Percentiles rank a stretch among this genome's conserved stretches.
Evolutionary conservation across 2,888 invertebrate genomes (phyloP).

Genomic region (Pammene aurita): DNA sequence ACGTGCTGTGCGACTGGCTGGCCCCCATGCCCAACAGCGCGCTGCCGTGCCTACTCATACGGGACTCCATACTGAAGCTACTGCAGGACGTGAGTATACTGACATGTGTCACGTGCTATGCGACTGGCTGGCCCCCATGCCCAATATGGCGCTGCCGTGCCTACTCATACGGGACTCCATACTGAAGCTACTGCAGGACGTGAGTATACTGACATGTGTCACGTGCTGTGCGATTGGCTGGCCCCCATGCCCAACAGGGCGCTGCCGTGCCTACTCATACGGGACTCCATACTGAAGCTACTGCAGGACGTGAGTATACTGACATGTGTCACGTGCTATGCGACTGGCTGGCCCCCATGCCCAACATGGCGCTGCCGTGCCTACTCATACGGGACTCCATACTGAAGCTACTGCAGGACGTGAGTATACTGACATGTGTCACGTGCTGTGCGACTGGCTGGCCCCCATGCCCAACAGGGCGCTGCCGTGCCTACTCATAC

Average conservation of each 20-base stretch:
- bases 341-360: conserved; percentile 99
- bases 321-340: conserved; percentile 88
- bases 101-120: conserved; percentile 88
- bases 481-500: conserved; percentile 96
- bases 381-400: conserved; percentile 95
- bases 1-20: conserved; percentile 97
- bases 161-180: conserved; percentile 95
- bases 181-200: conserved; percentile 85
- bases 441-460: conserved; percentile 97
- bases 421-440: conserved; percentile 2
- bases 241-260: conserved; percentile 99
- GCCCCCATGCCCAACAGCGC: conserved; percentile 99
- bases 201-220: conserved; percentile 2
- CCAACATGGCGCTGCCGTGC: conserved; percentile 97
- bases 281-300: conserved; percentile 92
- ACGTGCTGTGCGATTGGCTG: conserved; percentile 97
- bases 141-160: conserved; percentile 97
- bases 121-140: conserved; percentile 99
- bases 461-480: conserved; percentile 99
- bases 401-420: conserved; percentile 85
- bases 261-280: conserved; percentile 96
- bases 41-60: conserved; percentile 96
- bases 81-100: conserved; percentile 58
- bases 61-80: conserved; percentile 92
- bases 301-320: conserved; percentile 58